phyloP scores from a whole-genome alignment of 2,888 invertebrate genomes.

The Macrostomum cliftonense region DNA sequence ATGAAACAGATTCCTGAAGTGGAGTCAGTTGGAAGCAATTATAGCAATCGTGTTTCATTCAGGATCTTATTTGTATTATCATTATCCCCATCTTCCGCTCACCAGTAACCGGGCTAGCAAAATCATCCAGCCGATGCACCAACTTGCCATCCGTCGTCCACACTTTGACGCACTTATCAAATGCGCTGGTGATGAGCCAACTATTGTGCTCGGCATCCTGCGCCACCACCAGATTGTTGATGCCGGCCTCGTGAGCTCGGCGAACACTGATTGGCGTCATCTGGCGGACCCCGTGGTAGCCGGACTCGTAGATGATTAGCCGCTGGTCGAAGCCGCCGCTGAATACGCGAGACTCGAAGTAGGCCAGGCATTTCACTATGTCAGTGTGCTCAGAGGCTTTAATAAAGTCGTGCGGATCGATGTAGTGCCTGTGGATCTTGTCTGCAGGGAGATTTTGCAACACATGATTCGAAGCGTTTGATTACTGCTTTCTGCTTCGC shows the following conservation, averaged over 20 bases:
- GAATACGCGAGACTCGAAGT: slow-evolving; percentile 21
- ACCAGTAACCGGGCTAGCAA: slow-evolving; percentile 26
- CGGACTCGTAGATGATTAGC: neutral
- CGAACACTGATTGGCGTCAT: neutral
- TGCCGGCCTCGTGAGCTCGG: slow-evolving; percentile 34
- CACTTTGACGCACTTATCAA: slow-evolving; percentile 35
- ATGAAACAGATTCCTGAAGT: slow-evolving; percentile 23
- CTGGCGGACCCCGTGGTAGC: neutral
- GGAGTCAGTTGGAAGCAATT: neutral
- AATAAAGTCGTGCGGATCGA: neutral
- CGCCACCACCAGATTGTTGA: slow-evolving; percentile 28
- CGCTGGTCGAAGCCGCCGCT: slow-evolving; percentile 15
- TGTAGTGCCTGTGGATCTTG: neutral
- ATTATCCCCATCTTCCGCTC: too few species aligned
- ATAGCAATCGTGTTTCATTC: too few species aligned
- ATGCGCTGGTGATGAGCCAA: slow-evolving; percentile 35
- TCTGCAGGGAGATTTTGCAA: slow-evolving; percentile 14
- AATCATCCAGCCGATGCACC: slow-evolving; percentile 26
- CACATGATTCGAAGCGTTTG: too few species aligned
- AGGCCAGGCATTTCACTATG: neutral
- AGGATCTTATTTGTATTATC: too few species aligned
- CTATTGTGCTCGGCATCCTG: slow-evolving; percentile 33
- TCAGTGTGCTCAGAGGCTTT: neutral
- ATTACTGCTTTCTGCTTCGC: too few species aligned
- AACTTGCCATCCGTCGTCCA: slow-evolving; percentile 36